A percentile compares a stretch with the other conserved stretches of the same genome.
phyloP scores from a whole-genome alignment of 2,113 vertebrate species.

The Cavia aperea region DNA sequence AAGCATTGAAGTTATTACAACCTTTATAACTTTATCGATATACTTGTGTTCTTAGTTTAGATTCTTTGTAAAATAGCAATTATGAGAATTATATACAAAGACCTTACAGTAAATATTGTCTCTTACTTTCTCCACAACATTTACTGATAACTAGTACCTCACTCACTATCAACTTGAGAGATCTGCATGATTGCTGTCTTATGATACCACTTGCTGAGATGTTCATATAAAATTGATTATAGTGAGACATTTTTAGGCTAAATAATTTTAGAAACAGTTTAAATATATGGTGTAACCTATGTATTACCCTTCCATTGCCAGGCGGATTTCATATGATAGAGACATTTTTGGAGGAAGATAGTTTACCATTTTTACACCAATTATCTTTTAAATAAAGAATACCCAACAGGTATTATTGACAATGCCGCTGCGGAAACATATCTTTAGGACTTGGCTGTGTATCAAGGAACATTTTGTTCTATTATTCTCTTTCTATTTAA shows the following conservation, averaged over 20 bases:
- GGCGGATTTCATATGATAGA: neutral
- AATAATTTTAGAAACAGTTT: conserved; percentile 8
- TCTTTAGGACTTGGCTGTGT: neutral
- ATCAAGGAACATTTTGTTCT: neutral
- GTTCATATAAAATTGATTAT: neutral
- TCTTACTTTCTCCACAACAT: neutral
- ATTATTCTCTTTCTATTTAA: conserved; percentile 20
- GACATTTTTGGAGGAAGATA: neutral
- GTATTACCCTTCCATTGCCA: neutral
- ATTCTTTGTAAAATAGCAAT: neutral
- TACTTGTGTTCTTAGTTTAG: neutral
- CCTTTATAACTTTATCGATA: neutral
- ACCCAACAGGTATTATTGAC: neutral
- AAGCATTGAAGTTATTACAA: neutral
- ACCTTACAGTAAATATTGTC: neutral
- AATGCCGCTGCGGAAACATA: neutral
- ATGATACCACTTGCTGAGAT: neutral
- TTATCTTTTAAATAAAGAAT: neutral
- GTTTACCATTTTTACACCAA: conserved; percentile 8
- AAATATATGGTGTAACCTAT: neutral
- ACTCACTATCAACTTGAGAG: neutral
- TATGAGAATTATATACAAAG: neutral
- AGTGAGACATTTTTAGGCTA: neutral
- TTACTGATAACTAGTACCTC: neutral
- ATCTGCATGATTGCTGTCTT: neutral